phyloP scores from a whole-genome alignment of 2,797 vertebrate genomes.

The Spinus pinus region DNA sequence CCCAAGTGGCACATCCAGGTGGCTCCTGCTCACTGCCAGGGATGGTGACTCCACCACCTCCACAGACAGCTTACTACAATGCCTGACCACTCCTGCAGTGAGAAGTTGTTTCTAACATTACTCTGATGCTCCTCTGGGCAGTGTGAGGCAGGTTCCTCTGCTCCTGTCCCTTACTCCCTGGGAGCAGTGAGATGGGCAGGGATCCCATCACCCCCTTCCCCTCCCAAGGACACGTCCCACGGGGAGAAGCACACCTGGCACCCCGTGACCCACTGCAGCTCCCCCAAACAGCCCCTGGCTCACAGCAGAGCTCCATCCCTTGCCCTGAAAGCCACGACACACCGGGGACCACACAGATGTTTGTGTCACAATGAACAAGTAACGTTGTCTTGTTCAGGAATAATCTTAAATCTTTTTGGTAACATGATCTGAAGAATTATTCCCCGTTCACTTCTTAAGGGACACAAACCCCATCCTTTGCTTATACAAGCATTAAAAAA shows the following conservation, averaged over 20 bases:
- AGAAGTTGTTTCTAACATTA: accelerated
- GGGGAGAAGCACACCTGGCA: not conserved
- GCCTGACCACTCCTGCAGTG: accelerated
- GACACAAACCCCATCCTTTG: constrained; percentile 36
- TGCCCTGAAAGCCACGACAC: not conserved
- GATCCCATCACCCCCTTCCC: not conserved
- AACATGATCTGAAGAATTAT: not conserved
- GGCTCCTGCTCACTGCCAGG: not conserved
- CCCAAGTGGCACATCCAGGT: not conserved
- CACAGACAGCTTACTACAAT: accelerated
- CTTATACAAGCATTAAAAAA: constrained; percentile 51
- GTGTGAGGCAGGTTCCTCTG: accelerated
- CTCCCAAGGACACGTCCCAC: not conserved
- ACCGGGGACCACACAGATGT: not conserved
- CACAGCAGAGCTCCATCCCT: not conserved
- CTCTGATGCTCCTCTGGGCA: not conserved
- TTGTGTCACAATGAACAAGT: not conserved
- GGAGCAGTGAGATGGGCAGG: not conserved
- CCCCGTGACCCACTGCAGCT: not conserved
- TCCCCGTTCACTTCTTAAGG: constrained; percentile 35
- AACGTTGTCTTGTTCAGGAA: not conserved
- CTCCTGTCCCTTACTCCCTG: not conserved
- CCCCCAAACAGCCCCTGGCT: constrained; percentile 11
- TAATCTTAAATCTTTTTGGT: constrained; percentile 21
- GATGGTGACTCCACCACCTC: not conserved